A percentile compares a stretch with the other conserved stretches of the same genome.
Evolutionary conservation across 2,113 vertebrate species (phyloP).

Genomic region (Irena cyanogastra): DNA sequence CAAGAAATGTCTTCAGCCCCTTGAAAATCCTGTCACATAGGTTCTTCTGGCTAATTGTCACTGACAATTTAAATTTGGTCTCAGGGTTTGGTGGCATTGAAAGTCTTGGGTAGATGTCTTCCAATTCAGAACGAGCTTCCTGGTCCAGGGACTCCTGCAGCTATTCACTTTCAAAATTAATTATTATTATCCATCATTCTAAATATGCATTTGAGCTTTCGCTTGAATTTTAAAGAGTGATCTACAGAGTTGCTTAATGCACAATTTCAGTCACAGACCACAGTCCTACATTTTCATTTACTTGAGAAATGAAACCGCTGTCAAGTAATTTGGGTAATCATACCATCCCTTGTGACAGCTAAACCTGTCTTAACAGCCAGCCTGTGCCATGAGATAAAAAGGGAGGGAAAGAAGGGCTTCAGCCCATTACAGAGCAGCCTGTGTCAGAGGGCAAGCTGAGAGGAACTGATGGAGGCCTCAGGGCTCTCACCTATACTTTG

Average conservation of each 20-base stretch:
- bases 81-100: background rate
- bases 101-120: background rate
- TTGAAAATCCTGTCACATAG: background rate
- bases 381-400: background rate
- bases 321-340: background rate
- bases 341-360: background rate
- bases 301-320: conserved; percentile 14
- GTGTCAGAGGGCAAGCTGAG: background rate
- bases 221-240: background rate
- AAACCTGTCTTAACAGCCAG: background rate
- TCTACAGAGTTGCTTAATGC: background rate
- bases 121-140: background rate
- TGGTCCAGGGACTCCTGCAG: background rate
- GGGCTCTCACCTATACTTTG: background rate
- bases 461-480: background rate
- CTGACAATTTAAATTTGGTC: background rate
- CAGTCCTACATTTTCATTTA: conserved; percentile 1
- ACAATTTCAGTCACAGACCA: background rate
- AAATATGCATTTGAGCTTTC: background rate
- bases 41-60: background rate
- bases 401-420: background rate
- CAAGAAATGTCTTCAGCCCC: background rate
- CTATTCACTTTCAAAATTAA: background rate
- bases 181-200: background rate
- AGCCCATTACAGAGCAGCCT: rapidly evolving